phyloP scores from a whole-genome alignment of 1,140 invertebrate genomes.

The Vanessa tameamea region DNA sequence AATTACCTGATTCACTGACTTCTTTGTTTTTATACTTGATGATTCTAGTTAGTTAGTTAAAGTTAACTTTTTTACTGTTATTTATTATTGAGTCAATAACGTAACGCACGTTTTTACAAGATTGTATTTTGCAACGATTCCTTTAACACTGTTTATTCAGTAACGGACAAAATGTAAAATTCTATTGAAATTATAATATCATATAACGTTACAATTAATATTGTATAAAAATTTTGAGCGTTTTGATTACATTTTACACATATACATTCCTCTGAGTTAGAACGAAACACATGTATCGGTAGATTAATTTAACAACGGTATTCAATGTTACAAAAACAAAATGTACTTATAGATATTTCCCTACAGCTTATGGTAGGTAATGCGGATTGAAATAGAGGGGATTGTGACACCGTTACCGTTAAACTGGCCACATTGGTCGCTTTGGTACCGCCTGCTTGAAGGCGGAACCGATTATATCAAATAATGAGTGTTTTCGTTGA shows the following conservation, averaged over 20 bases:
- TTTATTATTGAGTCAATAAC: slow-evolving; percentile 13
- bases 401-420: slow-evolving; percentile 46
- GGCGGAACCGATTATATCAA: slow-evolving; percentile 31
- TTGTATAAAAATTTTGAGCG: not conserved
- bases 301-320: not conserved
- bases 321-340: slow-evolving; percentile 2
- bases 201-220: not conserved
- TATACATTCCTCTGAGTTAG: not conserved
- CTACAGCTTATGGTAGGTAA: slow-evolving; percentile 24
- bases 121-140: not conserved
- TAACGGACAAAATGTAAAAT: not conserved
- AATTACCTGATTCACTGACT: slow-evolving; percentile 37
- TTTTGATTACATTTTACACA: not conserved
- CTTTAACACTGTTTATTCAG: not conserved
- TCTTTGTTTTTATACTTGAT: slow-evolving; percentile 25
- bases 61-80: slow-evolving; percentile 32
- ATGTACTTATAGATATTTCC: slow-evolving; percentile 6
- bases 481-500: slow-evolving; percentile 25
- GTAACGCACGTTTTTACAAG: slow-evolving; percentile 11
- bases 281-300: not conserved
- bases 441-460: slow-evolving; percentile 32
- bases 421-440: slow-evolving; percentile 51
- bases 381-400: slow-evolving; percentile 19
- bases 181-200: too few species aligned
- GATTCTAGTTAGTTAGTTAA: slow-evolving; percentile 30